Evolutionary conservation across 2,888 invertebrate species (phyloP).

Genomic region (Oscheius myriophilus): DNA sequence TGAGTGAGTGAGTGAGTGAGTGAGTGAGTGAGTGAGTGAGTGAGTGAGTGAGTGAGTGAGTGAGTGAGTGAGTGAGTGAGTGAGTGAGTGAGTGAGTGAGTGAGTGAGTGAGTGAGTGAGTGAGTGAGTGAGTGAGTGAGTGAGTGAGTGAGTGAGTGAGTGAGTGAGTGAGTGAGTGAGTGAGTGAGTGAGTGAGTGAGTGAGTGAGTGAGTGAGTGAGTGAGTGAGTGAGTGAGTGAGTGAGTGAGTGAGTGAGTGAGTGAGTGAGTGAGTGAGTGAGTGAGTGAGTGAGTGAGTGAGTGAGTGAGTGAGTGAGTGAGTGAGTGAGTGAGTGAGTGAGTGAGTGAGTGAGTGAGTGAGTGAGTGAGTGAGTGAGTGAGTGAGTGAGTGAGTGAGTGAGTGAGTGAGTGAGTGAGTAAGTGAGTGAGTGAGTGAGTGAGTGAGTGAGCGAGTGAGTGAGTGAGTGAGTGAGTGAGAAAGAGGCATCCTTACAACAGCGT

Average conservation of each 20-base stretch:
- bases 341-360: neutral
- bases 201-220: neutral
- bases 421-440: neutral
- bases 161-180: neutral
- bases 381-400: neutral
- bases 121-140: neutral
- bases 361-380: neutral
- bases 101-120: neutral
- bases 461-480: slow-evolving; percentile 1
- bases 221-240: neutral
- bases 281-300: neutral
- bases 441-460: neutral
- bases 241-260: neutral
- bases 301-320: neutral
- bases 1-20: neutral
- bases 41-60: neutral
- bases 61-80: no score
- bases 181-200: neutral
- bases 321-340: neutral
- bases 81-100: neutral
- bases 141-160: neutral
- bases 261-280: neutral
- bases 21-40: neutral
- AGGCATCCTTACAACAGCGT: slow-evolving; percentile 27
- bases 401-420: neutral